Base-by-base conservation (phyloP, 2,113 vertebrate species). In the Microtus montanus region DNA sequence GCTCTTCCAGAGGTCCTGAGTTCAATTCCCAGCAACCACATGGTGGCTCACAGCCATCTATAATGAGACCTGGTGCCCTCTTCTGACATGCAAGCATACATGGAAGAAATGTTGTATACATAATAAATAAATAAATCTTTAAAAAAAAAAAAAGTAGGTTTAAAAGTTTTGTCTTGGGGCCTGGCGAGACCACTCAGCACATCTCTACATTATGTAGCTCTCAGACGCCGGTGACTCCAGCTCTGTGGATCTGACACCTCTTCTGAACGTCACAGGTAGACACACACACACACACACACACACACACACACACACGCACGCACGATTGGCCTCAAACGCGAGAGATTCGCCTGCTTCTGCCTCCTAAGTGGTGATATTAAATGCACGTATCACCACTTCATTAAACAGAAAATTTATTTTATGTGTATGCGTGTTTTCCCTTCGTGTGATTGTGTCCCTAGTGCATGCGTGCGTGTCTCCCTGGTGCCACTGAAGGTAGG, bases 321-420 rank as follows among this genome's bases (percentile, higher is more conserved):
- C 52, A 58, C 17, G 54, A 1, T 11, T 58, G 78, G 33, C 20
- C 79, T 61, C 35, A 15, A 82, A 61, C 35, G 38, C 35, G 54
- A 83, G 80, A 61, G 7, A 83, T 28, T 19, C 13, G 0, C 80
- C 80, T 83, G n/a, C 52, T 24, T 83, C 54, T 61, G 22, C 22
- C 79, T 83, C 79, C 13, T 2, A 3, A 61, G n/a, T 63, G 5
- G 7, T 61, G 12, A 38, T n/a, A 3, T 41, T 61, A 82, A 61
- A 82, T n/a, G 7, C 13, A 3, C 14, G 22, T 0, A 5, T 7
- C n/a, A 61, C 3, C 6, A 13, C 35, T 35, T 61, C 20, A 20
- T n/a, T n/a, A n/a, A 71, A 35, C 68, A 71, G 35, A 71, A 35
- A n/a, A 70, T 58, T 20, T 58, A 58, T 20, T 58, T 41, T 28